Evolutionary conservation across 2,888 invertebrate species (phyloP), one percentile per base, ranked within the genome.

Genomic region (Rhamnusium bicolor): DNA sequence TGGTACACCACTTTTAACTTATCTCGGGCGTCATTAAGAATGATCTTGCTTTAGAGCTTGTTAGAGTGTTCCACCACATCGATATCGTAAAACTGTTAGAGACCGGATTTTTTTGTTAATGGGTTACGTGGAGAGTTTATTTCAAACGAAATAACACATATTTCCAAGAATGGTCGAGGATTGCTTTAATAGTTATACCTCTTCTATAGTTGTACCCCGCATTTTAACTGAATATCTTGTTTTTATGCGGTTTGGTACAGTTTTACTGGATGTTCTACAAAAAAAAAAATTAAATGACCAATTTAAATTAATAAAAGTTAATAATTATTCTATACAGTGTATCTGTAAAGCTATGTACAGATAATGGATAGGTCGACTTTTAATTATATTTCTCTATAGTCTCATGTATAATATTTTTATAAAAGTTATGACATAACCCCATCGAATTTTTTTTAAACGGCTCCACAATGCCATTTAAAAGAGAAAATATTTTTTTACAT

Each of bases 1-100:
- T 80, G 83, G 85, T 87, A 88, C 88, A 88, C 82, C 83, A 84
- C 83, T 84, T 84, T 84, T 80, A 82, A 84, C 75, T 79, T 80
- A 80, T 79, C 78, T 76, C 63, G 80, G 73, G 80, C 82, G 84
- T 85, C 86, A 86, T 87, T 86, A 87, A 87, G 83, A 81, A 85
- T 80, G 84, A 85, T 85, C 85, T 86, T 82, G 84, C 83, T 83
- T 78, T 80, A 82, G 79, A 81, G 82, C 84, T 84, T 85, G 86
- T 86, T 85, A 84, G 80, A 82, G 81, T 82, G 85, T 82, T 81
- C 79, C 79, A 78, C 76, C 78, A 76, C 77, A 76, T 77, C 78
- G 84, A 84, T 85, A 85, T 80, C 81, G 82, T 81, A 82, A 82
- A 81, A 82, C 81, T 82, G 81, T 83, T 83, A 79, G 82, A 79